These are phyloP conservation scores for Cheilosia grossa DNA, from an alignment of 2,888 invertebrate species.

Conservation along the genomic window DNA sequence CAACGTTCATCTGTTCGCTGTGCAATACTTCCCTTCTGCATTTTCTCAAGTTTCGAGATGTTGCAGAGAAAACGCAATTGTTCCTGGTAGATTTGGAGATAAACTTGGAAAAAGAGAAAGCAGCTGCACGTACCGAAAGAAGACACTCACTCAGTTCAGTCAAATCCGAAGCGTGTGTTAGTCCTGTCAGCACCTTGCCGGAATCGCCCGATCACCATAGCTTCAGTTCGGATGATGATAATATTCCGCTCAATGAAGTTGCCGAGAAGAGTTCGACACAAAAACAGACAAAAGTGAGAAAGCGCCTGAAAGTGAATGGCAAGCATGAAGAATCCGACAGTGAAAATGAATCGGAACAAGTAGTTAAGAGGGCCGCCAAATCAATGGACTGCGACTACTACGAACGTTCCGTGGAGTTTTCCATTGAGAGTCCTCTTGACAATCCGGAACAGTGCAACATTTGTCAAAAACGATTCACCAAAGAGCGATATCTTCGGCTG, in stretches of 20 bases:
- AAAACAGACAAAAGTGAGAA: conserved; percentile 15
- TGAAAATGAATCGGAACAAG: not conserved
- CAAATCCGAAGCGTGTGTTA: conserved; percentile 34
- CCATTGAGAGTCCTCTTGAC: conserved; percentile 42
- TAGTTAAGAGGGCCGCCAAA: not conserved
- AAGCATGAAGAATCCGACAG: not conserved
- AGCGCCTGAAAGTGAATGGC: conserved; percentile 1
- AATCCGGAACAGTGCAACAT: conserved; percentile 66
- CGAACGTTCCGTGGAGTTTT: conserved; percentile 37
- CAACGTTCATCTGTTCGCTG: conserved; percentile 52
- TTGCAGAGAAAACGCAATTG: conserved; percentile 59
- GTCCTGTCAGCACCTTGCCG: not conserved
- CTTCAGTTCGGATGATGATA: conserved; percentile 61
- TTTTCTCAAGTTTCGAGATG: conserved; percentile 55
- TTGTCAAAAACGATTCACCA: conserved; percentile 63
- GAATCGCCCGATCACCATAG: not conserved
- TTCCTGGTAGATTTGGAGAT: conserved; percentile 37
- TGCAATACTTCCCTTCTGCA: conserved; percentile 37
- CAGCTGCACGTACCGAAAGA: not conserved
- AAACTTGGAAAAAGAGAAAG: conserved; percentile 56
- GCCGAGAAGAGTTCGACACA: not conserved
- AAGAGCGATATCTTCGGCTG: conserved; percentile 61
- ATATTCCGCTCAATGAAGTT: conserved; percentile 55
- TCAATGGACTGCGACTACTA: not conserved
- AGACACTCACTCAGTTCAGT: conserved; percentile 16